phyloP scores from a whole-genome alignment of 2,797 vertebrate genomes.

The Acanthiza pusilla region DNA sequence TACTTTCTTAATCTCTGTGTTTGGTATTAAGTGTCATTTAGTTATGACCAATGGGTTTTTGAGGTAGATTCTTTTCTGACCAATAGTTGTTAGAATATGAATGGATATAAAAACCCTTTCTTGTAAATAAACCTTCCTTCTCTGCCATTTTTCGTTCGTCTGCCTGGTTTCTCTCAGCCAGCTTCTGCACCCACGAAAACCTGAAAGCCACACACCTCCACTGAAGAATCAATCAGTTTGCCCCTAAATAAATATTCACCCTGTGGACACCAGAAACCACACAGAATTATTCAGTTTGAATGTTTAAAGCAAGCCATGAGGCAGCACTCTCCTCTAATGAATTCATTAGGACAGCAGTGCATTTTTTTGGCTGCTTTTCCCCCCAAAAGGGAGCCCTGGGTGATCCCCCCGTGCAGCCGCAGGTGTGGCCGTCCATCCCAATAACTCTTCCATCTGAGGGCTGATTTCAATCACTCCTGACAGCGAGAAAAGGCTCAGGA shows the following conservation, averaged over 20 bases:
- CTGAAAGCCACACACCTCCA: too few species aligned
- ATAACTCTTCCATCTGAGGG: not conserved
- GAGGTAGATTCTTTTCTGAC: too few species aligned
- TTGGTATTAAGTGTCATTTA: too few species aligned
- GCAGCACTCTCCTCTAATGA: not conserved
- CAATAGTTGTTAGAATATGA: too few species aligned
- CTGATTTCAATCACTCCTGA: not conserved
- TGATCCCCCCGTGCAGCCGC: not conserved
- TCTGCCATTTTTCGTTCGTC: too few species aligned
- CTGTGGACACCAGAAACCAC: not conserved
- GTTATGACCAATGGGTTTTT: too few species aligned
- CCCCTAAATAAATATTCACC: not conserved
- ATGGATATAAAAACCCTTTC: too few species aligned
- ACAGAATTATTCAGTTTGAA: not conserved
- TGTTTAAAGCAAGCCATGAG: not conserved
- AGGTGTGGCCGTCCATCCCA: not conserved
- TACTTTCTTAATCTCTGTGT: too few species aligned
- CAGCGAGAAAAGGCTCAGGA: not conserved
- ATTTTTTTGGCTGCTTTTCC: not conserved
- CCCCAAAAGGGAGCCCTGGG: not conserved
- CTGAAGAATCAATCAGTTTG: not conserved
- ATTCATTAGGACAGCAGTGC: not conserved
- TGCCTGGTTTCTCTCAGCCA: too few species aligned
- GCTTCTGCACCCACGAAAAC: too few species aligned
- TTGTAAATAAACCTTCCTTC: too few species aligned